These are phyloP conservation scores for Drosophila nigricruria DNA, from an alignment of 2,888 invertebrate species.

Conservation along the genomic window DNA sequence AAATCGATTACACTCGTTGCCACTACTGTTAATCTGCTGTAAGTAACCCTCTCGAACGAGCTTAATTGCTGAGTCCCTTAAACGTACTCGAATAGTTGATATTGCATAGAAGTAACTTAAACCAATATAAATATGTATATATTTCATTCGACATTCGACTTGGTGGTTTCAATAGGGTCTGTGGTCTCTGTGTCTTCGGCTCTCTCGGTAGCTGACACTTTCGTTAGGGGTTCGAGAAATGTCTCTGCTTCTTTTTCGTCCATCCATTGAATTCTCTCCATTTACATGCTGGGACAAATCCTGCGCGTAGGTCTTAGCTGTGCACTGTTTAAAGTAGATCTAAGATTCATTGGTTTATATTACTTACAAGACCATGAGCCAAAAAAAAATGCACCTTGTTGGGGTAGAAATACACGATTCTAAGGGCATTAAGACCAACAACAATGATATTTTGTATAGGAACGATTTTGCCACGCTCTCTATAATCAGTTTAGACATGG, in stretches of 20 bases:
- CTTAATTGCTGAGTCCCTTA: neutral
- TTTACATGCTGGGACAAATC: neutral
- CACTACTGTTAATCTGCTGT: neutral
- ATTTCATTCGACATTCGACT: neutral
- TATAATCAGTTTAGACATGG: neutral
- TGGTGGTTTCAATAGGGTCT: no score
- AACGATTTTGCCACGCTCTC: no score
- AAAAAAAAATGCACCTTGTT: neutral
- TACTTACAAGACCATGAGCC: neutral
- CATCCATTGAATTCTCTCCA: neutral
- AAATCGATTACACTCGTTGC: conserved; percentile 1
- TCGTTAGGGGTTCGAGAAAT: neutral
- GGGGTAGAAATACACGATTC: neutral
- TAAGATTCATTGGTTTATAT: no score
- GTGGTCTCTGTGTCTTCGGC: neutral
- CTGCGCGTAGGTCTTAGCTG: neutral
- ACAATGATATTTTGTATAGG: neutral
- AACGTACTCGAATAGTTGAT: neutral
- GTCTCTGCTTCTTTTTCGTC: neutral
- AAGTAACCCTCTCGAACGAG: neutral
- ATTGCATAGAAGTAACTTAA: neutral
- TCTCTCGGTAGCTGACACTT: neutral
- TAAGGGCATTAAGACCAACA: no score
- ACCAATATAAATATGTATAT: neutral
- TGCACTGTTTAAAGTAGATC: neutral